Percentiles rank a stretch among this genome's conserved stretches.
Evolutionary conservation across 2,797 vertebrate species (phyloP).

Genomic region (Momotus momota): DNA sequence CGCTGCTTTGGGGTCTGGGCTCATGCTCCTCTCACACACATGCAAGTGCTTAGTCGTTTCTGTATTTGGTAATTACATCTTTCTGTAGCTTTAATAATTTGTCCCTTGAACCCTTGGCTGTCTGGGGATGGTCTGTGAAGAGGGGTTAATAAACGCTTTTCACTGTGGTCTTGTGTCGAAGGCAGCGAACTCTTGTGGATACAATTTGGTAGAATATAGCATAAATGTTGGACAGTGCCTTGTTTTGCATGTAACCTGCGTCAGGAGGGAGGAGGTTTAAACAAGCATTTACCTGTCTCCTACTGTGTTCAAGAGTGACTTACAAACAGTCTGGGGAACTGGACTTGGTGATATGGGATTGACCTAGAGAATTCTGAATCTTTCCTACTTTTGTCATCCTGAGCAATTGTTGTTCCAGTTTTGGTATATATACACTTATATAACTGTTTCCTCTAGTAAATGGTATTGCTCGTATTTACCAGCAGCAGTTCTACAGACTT

Average conservation of each 20-base stretch:
- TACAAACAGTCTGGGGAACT: neutral
- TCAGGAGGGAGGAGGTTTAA: neutral
- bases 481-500: neutral
- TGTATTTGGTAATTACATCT: neutral
- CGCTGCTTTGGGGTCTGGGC: neutral
- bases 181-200: neutral
- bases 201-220: neutral
- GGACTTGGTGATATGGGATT: neutral
- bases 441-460: neutral
- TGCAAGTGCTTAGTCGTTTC: neutral
- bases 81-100: neutral
- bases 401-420: neutral
- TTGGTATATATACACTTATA: neutral
- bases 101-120: neutral
- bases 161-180: neutral
- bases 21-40: neutral
- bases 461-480: accelerated
- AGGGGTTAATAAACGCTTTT: neutral
- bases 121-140: neutral
- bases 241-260: neutral
- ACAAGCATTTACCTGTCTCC: neutral
- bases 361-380: neutral
- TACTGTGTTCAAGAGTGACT: neutral
- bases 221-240: neutral
- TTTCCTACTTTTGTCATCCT: neutral